Conservation (phyloP, 2,113 vertebrate genomes). For the Sakesphorus luctuosus region DNA sequence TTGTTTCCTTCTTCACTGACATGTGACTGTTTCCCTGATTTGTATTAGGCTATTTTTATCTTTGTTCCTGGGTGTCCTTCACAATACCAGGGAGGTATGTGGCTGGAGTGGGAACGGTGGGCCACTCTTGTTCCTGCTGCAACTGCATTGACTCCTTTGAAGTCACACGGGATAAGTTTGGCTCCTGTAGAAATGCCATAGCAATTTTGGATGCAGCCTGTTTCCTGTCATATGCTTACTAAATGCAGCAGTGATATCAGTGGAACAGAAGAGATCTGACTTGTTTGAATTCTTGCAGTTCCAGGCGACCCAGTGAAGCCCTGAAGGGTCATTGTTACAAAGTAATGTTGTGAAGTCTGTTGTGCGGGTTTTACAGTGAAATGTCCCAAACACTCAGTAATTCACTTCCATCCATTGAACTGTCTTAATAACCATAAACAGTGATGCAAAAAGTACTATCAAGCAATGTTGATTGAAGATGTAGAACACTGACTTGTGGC, state of each 20-base stretch:
- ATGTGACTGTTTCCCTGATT: neutral
- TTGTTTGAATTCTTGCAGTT: conserved; percentile 1
- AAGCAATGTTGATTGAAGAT: neutral
- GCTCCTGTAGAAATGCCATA: conserved; percentile 47
- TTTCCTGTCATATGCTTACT: conserved; percentile 61
- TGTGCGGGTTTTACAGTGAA: neutral
- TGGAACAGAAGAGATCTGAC: conserved; percentile 29
- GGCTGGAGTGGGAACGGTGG: neutral
- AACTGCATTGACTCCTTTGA: neutral
- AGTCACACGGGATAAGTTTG: conserved; percentile 47
- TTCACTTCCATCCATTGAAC: neutral
- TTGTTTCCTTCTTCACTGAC: neutral
- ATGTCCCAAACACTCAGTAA: neutral
- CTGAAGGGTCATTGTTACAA: neutral
- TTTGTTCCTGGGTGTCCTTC: conserved; percentile 51
- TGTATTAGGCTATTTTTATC: conserved; percentile 52
- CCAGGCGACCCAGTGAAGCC: neutral
- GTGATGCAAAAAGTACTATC: neutral
- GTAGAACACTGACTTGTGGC: neutral
- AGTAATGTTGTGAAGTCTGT: neutral
- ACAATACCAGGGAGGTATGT: neutral
- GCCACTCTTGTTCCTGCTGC: neutral
- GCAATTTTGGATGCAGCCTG: conserved; percentile 22
- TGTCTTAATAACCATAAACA: neutral
- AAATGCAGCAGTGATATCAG: conserved; percentile 66